phyloP scores from a whole-genome alignment of 1,140 invertebrate genomes.

The Samia ricini region DNA sequence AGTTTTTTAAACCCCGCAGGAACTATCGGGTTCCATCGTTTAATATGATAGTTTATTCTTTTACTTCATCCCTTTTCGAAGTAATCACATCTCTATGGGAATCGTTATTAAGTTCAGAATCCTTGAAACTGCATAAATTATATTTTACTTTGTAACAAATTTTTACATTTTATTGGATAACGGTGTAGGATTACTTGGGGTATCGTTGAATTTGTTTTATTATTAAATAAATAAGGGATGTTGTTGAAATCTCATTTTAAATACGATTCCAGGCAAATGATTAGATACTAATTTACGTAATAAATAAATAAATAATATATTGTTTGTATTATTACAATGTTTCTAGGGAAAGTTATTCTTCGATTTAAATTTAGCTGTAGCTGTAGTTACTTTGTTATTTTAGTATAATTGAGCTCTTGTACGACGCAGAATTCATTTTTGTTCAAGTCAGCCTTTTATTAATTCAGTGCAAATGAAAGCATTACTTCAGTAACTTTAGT shows the following conservation, averaged over 20 bases:
- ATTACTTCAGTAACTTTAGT: too few relatives aligned
- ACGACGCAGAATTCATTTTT: too few relatives aligned
- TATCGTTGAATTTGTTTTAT: neutral
- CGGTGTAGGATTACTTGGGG: neutral
- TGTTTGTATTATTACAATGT: too few relatives aligned
- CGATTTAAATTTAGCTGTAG: too few relatives aligned
- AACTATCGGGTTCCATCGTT: constrained; percentile 47
- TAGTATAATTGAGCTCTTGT: too few relatives aligned
- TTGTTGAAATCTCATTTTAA: neutral
- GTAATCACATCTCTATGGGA: neutral
- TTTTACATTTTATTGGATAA: neutral
- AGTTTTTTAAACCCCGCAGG: constrained; percentile 29
- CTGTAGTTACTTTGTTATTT: too few relatives aligned
- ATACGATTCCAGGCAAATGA: neutral
- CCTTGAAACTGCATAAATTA: neutral
- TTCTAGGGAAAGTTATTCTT: too few relatives aligned
- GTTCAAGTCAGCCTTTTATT: too few relatives aligned
- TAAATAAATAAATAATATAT: too few relatives aligned
- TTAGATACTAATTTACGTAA: too few relatives aligned
- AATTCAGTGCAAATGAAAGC: too few relatives aligned
- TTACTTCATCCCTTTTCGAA: neutral
- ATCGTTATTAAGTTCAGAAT: neutral
- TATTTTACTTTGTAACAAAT: neutral
- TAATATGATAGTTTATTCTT: constrained; percentile 49
- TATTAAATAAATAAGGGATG: neutral